A percentile compares a stretch with the other conserved stretches of the same genome.
Evolutionary conservation across 2,888 invertebrate species (phyloP).

Genomic region (Melangyna quadrimaculata): DNA sequence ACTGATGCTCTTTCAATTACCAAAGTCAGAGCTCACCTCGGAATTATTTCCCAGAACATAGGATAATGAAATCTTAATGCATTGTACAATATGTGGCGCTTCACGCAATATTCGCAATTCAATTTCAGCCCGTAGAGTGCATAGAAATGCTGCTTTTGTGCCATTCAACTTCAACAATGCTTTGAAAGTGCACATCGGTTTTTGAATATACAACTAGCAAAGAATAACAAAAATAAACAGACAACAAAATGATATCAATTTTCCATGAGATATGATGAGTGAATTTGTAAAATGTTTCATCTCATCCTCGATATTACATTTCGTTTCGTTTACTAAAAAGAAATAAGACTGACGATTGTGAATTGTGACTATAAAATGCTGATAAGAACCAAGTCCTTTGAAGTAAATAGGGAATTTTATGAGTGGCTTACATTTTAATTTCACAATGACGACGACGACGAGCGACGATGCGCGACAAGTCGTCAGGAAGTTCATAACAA

Average conservation of each 20-base stretch:
- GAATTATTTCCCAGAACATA: too few species aligned
- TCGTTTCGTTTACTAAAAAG: neutral
- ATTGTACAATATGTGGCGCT: too few species aligned
- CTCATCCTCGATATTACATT: neutral
- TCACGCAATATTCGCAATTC: too few species aligned
- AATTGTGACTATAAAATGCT: neutral
- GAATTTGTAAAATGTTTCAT: neutral
- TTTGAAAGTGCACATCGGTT: neutral
- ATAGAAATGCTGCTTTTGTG: too few species aligned
- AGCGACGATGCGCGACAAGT: too few species aligned
- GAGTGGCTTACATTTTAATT: neutral
- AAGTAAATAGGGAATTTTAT: constrained; percentile 2
- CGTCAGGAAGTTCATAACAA: neutral
- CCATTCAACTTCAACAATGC: too few species aligned
- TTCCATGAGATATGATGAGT: neutral
- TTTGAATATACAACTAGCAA: neutral
- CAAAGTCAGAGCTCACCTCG: too few species aligned
- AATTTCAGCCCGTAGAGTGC: too few species aligned
- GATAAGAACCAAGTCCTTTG: neutral
- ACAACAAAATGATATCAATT: neutral
- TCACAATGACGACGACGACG: neutral
- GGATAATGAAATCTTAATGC: too few species aligned
- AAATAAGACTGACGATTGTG: neutral
- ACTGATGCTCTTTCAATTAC: too few species aligned
- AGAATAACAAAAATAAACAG: neutral